Base-by-base conservation (phyloP, 2,113 vertebrate genomes). In the Nycticorax nycticorax region DNA sequence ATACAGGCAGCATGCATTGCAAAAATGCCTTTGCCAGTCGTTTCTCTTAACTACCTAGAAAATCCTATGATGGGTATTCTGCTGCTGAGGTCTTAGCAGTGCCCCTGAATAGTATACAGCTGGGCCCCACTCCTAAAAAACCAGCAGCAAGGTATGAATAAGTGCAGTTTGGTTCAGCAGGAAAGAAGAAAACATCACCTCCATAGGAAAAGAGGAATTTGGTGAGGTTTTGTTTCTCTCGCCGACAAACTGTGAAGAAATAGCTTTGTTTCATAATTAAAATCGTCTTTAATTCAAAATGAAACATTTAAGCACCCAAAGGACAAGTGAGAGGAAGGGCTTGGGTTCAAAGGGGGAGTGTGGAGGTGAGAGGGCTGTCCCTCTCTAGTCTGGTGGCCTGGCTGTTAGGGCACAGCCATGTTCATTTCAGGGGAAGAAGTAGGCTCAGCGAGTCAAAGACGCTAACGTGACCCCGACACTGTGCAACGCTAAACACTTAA, bases 401-500 rank as follows among this genome's bases (percentile, higher is more conserved):
- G 84, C 69, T 0, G 0, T 3, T 72, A 89, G 85, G 63, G 66
- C 55, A 82, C 50, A 57, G 82, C 13, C 5, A 0, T 56, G 57
- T 28, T 93, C 56, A 20, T 88, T 63, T 59, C 87, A 45, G 87
- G 75, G 73, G 37, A 66, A 92, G 66, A 41, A 45, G 78, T 4
- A 82, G 88, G 37, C 75, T 83, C 63, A 33, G 57, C 0, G 8
- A 85, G 85, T 50, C 14, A 10, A 80, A 92, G 90, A 94, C 80
- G 82, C 63, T 84, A 76, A 67, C n/a, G 3, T 20, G 78, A 94
- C 85, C 88, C 88, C 0, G 4, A 80, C 88, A 62, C 71, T 3
- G 13, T 27, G 50, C 67, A 94, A 86, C 63, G 10, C 41, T 77
- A 83, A 94, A 94, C 88, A 67, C 88, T 90, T 96, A 67, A 63